Conservation (phyloP, 1,140 invertebrate genomes). For the Lysiphlebus fabarum region DNA sequence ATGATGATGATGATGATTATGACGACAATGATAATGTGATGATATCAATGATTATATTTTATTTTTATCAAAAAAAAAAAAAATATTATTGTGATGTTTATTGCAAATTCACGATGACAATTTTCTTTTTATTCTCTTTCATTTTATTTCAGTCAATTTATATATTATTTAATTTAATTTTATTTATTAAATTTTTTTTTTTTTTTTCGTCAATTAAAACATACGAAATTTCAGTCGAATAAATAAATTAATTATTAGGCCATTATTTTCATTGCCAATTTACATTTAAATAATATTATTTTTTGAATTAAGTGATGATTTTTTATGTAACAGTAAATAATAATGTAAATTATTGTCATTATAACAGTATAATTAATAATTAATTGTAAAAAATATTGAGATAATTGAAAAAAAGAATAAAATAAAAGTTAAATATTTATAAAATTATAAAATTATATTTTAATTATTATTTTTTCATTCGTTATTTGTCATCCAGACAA, state of each 20-base stretch:
- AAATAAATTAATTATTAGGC: conserved; percentile 10
- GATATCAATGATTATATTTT: conserved; percentile 7
- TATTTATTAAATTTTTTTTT: not conserved
- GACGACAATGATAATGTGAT: not conserved
- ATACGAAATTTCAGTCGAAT: not conserved
- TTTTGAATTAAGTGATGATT: not conserved
- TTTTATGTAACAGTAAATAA: not conserved
- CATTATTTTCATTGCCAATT: conserved; percentile 8
- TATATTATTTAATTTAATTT: too few relatives aligned
- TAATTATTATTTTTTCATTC: too few relatives aligned
- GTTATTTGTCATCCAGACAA: too few relatives aligned
- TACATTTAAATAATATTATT: not conserved
- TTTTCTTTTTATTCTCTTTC: not conserved
- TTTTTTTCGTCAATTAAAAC: not conserved
- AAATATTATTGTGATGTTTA: not conserved
- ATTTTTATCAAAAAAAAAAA: not conserved
- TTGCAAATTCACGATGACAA: not conserved
- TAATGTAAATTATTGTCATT: not conserved
- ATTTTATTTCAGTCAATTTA: not conserved
- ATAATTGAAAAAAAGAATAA: too few relatives aligned
- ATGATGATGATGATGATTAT: conserved; percentile 1
- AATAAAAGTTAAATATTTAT: too few relatives aligned
- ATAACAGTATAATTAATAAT: too few relatives aligned
- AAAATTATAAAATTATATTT: too few relatives aligned
- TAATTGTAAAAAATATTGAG: too few relatives aligned